Evolutionary conservation across 2,113 vertebrate species (phyloP).

Genomic region (Cephalopterus ornatus): DNA sequence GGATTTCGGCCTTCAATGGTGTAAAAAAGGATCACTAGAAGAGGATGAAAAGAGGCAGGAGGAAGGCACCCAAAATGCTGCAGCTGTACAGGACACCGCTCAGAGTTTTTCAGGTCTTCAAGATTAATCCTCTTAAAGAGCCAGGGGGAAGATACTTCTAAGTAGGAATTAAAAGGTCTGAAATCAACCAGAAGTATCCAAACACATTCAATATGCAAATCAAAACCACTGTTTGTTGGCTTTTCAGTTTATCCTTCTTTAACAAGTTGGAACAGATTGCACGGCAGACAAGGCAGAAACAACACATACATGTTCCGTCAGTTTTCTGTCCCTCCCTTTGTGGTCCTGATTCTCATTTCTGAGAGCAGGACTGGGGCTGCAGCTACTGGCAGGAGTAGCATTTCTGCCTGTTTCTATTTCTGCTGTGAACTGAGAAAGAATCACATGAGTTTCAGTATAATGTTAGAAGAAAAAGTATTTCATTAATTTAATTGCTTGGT

Average conservation of each 20-base stretch:
- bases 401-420: neutral
- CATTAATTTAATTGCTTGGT: neutral
- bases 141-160: neutral
- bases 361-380: neutral
- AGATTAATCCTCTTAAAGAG: neutral
- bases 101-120: neutral
- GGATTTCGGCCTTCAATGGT: neutral
- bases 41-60: neutral
- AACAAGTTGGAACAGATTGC: neutral
- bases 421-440: neutral
- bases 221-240: neutral
- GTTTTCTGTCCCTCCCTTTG: neutral
- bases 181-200: neutral
- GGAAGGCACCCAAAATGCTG: neutral
- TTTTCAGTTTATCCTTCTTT: slow-evolving; percentile 23
- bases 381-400: neutral
- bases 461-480: neutral
- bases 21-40: neutral
- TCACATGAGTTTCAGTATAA: neutral
- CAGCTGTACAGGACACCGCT: neutral
- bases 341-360: neutral
- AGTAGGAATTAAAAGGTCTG: neutral
- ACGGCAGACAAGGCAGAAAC: neutral
- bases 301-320: neutral
- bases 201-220: neutral